Base-by-base conservation (phyloP, 1,140 invertebrate genomes). In the Leptinotarsa texana region DNA sequence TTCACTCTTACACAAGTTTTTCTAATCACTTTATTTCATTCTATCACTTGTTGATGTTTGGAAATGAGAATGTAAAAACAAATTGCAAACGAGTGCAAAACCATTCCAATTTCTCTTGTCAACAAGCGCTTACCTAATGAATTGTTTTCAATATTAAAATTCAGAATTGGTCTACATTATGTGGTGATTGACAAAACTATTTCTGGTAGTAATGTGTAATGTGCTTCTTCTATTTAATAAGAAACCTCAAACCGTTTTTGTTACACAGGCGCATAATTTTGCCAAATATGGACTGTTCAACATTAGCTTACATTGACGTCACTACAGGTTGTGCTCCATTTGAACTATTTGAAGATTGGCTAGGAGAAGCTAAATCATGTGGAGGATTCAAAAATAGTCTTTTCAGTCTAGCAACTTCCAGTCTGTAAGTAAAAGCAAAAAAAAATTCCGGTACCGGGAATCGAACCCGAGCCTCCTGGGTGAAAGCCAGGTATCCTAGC, bases 381-480 rank as follows among this genome's bases (percentile, higher is more conserved):
- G 69, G 69, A 22, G 17, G 17, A 51, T 62, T 66, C 6, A 66
- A 65, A 18, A 65, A 13, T 4, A 8, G 13, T 21, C 18, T 67
- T 13, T 66, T 66, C 18, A 66, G 48, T 65, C 63, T 67, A 62
- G 62, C 63, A 5, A 73, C 62, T 33, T 17, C 17, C 22, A 77
- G 62, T 63, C 67, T 67, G 65, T 63, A 66, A 72, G 71, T 75
- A 69, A 65, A 4, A 73, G 63, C 66, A 76, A 80, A 68, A 73
- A 68, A 73, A 5, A 69, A 24, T 80, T 80, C 78, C 78, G 78
- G 78, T 79, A 80, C 79, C 79, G 78, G 76, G 78, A 81, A 81
- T 81, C 78, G 80, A 79, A 81, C 78, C 79, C 79, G 79, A 80
- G 79, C 79, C 79, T 80, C 79, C 79, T 80, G 79, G 79, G 79